These are phyloP conservation scores for Aelia acuminata DNA, from an alignment of 2,888 invertebrate genomes.

Conservation along the genomic window DNA sequence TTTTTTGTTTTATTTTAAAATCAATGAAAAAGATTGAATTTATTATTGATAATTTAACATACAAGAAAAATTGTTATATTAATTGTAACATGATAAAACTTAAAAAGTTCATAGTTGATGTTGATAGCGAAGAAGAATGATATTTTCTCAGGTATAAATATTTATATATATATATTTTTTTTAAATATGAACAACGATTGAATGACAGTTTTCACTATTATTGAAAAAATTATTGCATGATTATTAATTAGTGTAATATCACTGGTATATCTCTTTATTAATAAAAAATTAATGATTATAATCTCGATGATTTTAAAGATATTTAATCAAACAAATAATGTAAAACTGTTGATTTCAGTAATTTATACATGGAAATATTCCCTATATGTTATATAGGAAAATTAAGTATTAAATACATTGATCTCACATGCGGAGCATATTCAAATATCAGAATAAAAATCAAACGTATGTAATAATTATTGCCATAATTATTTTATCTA, in stretches of 20 bases:
- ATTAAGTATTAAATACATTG: neutral
- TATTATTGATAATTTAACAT: neutral
- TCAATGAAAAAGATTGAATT: neutral
- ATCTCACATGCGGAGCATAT: neutral
- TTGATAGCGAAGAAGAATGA: neutral
- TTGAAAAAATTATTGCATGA: neutral
- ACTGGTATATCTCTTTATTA: neutral
- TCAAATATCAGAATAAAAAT: neutral
- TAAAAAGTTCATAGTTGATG: neutral
- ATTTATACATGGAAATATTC: neutral
- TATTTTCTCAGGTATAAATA: neutral
- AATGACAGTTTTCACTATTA: neutral
- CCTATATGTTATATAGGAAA: neutral
- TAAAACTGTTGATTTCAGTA: neutral
- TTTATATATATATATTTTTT: neutral
- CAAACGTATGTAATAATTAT: neutral
- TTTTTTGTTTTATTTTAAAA: neutral
- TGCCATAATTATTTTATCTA: neutral
- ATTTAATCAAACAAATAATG: neutral
- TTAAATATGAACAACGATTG: neutral
- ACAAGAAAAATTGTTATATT: neutral
- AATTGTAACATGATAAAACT: neutral
- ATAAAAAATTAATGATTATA: neutral
- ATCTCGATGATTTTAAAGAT: neutral
- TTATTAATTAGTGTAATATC: neutral